These are phyloP conservation scores for Gallinago jamesoni DNA, from an alignment of 2,113 vertebrate genomes.

Conservation along the genomic window DNA sequence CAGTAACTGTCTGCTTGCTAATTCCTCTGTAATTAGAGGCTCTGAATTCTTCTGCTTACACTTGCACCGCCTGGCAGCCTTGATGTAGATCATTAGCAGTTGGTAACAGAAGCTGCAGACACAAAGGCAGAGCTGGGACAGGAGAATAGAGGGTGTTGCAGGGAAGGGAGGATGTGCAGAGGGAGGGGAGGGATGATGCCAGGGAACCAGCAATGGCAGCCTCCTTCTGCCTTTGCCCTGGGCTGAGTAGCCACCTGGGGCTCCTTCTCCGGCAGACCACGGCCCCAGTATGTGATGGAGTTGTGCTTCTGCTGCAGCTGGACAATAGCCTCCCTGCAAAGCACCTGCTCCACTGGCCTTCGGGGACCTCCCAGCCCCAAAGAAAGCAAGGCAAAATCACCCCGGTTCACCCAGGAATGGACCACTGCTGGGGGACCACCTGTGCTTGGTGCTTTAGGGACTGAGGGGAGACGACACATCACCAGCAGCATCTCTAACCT, in stretches of 20 bases:
- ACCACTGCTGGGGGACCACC: background rate
- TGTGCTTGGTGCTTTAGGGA: background rate
- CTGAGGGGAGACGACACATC: background rate
- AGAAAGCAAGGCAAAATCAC: background rate
- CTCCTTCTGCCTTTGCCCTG: background rate
- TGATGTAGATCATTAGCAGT: conserved; percentile 49
- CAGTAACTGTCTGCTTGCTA: conserved; percentile 70
- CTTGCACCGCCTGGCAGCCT: conserved; percentile 41
- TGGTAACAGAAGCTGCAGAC: conserved; percentile 47
- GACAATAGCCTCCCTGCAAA: background rate
- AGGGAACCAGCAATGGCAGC: background rate
- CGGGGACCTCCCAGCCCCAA: background rate
- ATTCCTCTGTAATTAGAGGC: conserved; percentile 72
- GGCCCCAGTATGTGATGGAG: rapidly evolving
- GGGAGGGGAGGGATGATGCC: background rate
- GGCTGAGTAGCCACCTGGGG: background rate
- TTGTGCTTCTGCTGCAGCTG: background rate
- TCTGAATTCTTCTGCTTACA: conserved; percentile 54
- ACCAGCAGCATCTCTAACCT: background rate
- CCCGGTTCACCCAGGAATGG: background rate
- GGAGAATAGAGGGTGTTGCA: background rate
- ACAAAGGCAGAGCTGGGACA: conserved; percentile 31
- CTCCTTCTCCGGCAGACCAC: background rate
- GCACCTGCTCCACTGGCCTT: rapidly evolving
- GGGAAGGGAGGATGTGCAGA: background rate